Evolutionary conservation across 2,888 invertebrate genomes (phyloP).

Genomic region (Troides helena): DNA sequence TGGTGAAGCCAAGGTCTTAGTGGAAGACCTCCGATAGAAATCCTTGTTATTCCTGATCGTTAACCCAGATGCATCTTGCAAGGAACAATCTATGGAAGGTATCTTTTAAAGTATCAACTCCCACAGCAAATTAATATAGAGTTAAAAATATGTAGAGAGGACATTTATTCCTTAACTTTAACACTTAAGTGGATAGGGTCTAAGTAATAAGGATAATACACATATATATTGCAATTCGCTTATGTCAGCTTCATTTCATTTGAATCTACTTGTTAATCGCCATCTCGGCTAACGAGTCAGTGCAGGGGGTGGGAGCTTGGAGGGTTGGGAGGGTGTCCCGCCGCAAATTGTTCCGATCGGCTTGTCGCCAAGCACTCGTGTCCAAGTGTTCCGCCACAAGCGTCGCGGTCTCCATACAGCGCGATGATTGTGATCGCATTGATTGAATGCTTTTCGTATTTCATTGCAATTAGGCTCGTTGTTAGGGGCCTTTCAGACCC

Average conservation of each 20-base stretch:
- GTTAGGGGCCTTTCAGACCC: not conserved
- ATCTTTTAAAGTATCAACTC: too few species aligned
- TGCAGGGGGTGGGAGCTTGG: constrained; percentile 19
- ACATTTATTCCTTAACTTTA: too few species aligned
- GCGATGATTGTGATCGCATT: constrained; percentile 30
- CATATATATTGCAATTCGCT: too few species aligned
- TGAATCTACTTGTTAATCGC: constrained; percentile 35
- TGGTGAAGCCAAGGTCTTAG: too few species aligned
- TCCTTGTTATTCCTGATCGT: too few species aligned
- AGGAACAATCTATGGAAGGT: too few species aligned
- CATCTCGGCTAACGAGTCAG: constrained; percentile 44
- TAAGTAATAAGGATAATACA: too few species aligned
- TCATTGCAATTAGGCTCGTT: constrained; percentile 7
- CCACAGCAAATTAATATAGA: too few species aligned
- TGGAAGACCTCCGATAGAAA: too few species aligned
- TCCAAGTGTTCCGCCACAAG: constrained; percentile 50
- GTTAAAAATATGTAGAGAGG: too few species aligned
- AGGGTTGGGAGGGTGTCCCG: not conserved
- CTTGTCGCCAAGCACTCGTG: constrained; percentile 54
- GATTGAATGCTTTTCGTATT: constrained; percentile 16
- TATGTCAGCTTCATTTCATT: constrained; percentile 18
- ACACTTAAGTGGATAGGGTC: too few species aligned
- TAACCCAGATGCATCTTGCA: too few species aligned
- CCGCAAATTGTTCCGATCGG: constrained; percentile 52
- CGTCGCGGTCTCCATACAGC: constrained; percentile 28